These are phyloP conservation scores for Australoheros facetus DNA, from an alignment of 2,797 vertebrate genomes.

Conservation along the genomic window DNA sequence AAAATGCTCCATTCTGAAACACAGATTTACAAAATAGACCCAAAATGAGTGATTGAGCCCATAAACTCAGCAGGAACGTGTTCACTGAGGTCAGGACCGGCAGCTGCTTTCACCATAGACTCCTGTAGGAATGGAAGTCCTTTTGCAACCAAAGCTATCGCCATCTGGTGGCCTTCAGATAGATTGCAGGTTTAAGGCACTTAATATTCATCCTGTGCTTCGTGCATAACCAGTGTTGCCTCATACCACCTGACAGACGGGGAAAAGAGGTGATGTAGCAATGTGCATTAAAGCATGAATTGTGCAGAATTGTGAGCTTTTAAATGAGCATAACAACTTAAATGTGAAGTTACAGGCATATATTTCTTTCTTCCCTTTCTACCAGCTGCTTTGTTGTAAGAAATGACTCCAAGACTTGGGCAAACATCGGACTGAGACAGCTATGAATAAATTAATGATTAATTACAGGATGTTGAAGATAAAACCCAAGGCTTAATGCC, in stretches of 20 bases:
- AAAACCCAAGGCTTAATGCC: constrained; percentile 20
- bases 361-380: not conserved
- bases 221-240: too few relatives aligned
- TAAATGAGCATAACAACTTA: not conserved
- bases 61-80: not conserved
- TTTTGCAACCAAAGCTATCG: not conserved
- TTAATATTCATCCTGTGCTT: not conserved
- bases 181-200: not conserved
- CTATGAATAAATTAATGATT: constrained; percentile 50
- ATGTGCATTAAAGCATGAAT: too few relatives aligned
- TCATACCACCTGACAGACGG: not conserved
- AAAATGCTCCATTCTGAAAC: too few relatives aligned
- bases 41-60: not conserved
- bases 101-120: too few relatives aligned
- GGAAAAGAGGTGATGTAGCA: not conserved
- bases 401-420: not conserved
- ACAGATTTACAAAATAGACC: not conserved
- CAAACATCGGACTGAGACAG: not conserved
- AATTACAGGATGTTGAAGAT: constrained; percentile 37
- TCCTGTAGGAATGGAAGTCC: too few relatives aligned
- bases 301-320: not conserved
- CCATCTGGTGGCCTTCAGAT: not conserved
- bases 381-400: not conserved
- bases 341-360: not conserved
- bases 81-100: too few relatives aligned